A percentile compares a stretch with the other conserved stretches of the same genome.
Conservation (phyloP, 2,888 invertebrate species). For the Dasypogon diadema region DNA sequence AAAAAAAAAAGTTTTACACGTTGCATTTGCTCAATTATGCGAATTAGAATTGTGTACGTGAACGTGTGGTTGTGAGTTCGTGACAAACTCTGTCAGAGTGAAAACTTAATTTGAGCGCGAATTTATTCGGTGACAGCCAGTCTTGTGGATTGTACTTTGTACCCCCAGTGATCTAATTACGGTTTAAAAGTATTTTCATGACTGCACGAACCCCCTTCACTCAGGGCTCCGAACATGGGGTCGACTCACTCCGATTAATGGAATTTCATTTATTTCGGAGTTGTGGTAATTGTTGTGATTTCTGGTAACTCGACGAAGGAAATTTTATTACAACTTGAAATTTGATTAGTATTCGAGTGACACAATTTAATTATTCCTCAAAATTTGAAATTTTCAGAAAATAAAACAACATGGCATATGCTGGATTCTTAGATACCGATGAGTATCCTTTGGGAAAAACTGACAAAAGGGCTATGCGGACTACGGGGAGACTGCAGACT, state of each 20-base stretch:
- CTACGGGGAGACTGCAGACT: no score
- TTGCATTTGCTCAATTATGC: conserved; percentile 47
- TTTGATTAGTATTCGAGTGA: conserved; percentile 16
- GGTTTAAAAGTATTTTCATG: conserved; percentile 43
- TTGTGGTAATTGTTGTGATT: conserved; percentile 44
- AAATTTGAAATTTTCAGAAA: no score
- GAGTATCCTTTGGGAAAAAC: no score
- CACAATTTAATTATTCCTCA: no score
- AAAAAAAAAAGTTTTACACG: conserved; percentile 42
- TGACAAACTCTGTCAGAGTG: conserved; percentile 30
- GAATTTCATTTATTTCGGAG: conserved; percentile 34
- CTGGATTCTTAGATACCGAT: no score
- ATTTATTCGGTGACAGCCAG: conserved; percentile 45
- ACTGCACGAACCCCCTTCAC: not conserved
- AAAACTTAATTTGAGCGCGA: conserved; percentile 47
- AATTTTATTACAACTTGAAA: conserved; percentile 26
- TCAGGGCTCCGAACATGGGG: not conserved
- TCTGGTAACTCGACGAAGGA: conserved; percentile 24
- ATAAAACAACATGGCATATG: no score
- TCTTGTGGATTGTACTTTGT: conserved; percentile 14
- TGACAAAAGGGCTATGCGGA: no score
- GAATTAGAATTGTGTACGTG: conserved; percentile 38
- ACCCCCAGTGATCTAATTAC: conserved; percentile 38
- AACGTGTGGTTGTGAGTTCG: conserved; percentile 26
- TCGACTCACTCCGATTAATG: conserved; percentile 8